Evolutionary conservation across 2,797 vertebrate species (phyloP), one percentile per base, ranked within the genome.

Genomic region (Champsocephalus esox): DNA sequence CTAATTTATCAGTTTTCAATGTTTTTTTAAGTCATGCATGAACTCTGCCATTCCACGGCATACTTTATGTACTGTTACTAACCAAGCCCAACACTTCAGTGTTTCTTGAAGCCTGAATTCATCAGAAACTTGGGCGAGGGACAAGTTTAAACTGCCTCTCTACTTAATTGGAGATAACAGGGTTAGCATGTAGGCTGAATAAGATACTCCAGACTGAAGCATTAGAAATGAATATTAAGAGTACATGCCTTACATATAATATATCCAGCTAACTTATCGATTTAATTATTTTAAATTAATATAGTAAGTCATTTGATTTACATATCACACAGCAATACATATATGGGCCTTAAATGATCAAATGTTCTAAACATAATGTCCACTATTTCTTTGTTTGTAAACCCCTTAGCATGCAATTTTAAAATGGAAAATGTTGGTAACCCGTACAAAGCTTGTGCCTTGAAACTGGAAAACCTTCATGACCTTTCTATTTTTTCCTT

Each of bases 1-100:
- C 61, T 77, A 52, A 81, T 82, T 80, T 70, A 87, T 87, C 71
- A 61, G 71, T 79, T 81, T 83, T 75, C 77, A 71, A 70, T 75
- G 62, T 58, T 73, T 76, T 58, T 16, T 86, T 68, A 79, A 73
- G 67, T 78, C 80, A 87, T 76, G 81, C 84, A 75, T 86, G 82
- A 87, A 88, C 50, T 46, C 41, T 43, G 48, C 54, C 59, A 80
- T 52, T 67, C 17, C 45, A 51, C 51, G 49, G 11, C 43, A 13
- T 60, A 50, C 24, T 75, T 63, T 50, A 55, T 77, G 45, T 54
- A 12, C 46, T 50, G 44, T 50, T 64, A 43, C 71, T 46, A 54
- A 38, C 57, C 43, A 38, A 10, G 14, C 48, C 19, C n/a, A 54
- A 24, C 77, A 68, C 50, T 57, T 72, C 50, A 34, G 17, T 56